phyloP scores from a whole-genome alignment of 2,888 invertebrate species.

The Automeris io region DNA sequence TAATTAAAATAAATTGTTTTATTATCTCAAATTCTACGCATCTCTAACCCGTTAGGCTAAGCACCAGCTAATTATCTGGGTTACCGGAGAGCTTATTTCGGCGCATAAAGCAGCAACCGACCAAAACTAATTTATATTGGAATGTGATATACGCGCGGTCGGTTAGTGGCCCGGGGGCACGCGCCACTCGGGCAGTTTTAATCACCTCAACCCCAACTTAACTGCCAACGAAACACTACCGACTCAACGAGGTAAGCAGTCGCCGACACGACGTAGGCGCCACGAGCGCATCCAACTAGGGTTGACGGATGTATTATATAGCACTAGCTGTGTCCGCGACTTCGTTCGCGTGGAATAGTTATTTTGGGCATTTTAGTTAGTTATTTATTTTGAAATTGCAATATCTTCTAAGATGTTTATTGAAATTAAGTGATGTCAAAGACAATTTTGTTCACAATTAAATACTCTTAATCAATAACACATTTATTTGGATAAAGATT shows the following conservation, averaged over 20 bases:
- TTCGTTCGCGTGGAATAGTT: no score
- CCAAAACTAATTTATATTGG: conserved; percentile 75
- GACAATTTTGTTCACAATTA: no score
- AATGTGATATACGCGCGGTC: conserved; percentile 71
- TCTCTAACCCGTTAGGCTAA: conserved; percentile 29
- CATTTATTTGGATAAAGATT: no score
- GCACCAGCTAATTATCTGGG: conserved; percentile 45
- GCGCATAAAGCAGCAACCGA: conserved; percentile 53
- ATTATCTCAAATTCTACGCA: no score
- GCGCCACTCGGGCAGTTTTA: conserved; percentile 51
- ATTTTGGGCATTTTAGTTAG: no score
- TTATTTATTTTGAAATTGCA: no score
- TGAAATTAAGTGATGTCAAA: no score
- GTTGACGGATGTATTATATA: not conserved
- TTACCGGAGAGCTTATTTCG: conserved; percentile 54
- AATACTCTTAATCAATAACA: no score
- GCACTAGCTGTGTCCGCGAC: no score
- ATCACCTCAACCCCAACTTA: conserved; percentile 57
- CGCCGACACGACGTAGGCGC: conserved; percentile 39
- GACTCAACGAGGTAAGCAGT: conserved; percentile 30
- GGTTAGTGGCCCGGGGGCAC: conserved; percentile 50
- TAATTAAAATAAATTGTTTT: no score
- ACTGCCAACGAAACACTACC: conserved; percentile 59
- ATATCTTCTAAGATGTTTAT: no score
- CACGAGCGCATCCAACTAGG: conserved; percentile 18